phyloP scores from a whole-genome alignment of 2,113 vertebrate genomes.

The Camelus dromedarius region DNA sequence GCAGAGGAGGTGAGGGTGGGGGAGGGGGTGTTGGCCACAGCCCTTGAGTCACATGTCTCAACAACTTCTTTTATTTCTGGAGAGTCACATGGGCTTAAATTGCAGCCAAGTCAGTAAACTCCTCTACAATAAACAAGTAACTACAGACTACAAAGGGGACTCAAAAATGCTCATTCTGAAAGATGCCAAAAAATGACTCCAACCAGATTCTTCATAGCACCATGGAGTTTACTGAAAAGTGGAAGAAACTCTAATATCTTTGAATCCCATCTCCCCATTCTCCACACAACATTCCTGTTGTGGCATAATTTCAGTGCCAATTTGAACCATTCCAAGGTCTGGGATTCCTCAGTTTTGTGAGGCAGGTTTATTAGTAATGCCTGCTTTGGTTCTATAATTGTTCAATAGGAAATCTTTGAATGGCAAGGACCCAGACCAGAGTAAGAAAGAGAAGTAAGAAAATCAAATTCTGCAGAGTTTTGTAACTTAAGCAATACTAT shows the following conservation, averaged over 20 bases:
- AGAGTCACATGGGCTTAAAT: not conserved
- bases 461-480: not conserved
- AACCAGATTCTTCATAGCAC: not conserved
- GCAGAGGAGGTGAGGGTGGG: not conserved
- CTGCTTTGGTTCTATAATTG: not conserved
- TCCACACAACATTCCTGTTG: not conserved
- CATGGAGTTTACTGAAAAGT: not conserved
- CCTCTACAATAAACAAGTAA: not conserved
- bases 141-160: not conserved
- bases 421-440: not conserved
- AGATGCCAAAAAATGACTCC: not conserved
- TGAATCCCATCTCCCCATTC: not conserved
- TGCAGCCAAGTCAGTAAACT: not conserved
- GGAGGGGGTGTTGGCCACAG: not conserved
- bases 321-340: not conserved
- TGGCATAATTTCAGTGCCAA: not conserved
- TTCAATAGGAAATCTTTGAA: not conserved
- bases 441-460: not conserved
- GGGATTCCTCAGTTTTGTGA: not conserved
- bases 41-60: not conserved
- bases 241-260: not conserved
- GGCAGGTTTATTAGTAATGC: not conserved
- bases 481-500: not conserved
- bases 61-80: not conserved
- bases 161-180: not conserved